phyloP scores from a whole-genome alignment of 2,888 invertebrate species.

The Emesis furor region DNA sequence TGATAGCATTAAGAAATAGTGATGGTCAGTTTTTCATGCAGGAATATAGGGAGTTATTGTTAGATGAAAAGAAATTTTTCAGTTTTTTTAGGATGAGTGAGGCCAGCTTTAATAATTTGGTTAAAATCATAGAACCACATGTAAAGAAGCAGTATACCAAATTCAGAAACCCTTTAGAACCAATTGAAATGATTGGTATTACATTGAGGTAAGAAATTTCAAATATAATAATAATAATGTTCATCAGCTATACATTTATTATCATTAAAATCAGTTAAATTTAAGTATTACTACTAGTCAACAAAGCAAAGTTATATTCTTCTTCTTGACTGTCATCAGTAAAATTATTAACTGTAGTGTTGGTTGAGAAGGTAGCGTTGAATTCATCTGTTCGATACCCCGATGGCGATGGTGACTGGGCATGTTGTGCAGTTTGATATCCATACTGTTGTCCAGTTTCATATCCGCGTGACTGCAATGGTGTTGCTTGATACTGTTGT shows the following conservation, averaged over 20 bases:
- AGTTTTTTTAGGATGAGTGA: constrained; percentile 17
- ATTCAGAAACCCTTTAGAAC: constrained; percentile 63
- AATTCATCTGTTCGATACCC: constrained; percentile 31
- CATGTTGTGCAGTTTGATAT: constrained; percentile 27
- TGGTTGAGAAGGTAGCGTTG: constrained; percentile 57
- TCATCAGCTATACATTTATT: constrained; percentile 53
- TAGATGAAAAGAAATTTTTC: constrained; percentile 64
- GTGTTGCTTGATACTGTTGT: constrained; percentile 14
- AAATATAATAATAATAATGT: constrained; percentile 27
- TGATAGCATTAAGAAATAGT: constrained; percentile 32
- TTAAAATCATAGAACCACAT: constrained; percentile 51
- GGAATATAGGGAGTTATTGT: constrained; percentile 72
- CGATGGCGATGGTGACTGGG: constrained; percentile 60
- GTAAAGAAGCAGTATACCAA: constrained; percentile 56
- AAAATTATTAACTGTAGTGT: constrained; percentile 65
- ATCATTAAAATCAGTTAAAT: constrained; percentile 60
- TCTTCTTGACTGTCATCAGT: constrained; percentile 67
- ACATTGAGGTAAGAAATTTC: constrained; percentile 63
- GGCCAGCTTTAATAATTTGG: constrained; percentile 13
- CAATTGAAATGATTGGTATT: constrained; percentile 66
- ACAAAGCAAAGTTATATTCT: constrained; percentile 65
- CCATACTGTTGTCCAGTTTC: constrained; percentile 65
- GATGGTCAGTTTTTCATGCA: no score
- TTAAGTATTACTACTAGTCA: constrained; percentile 65
- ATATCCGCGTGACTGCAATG: constrained; percentile 66